These are phyloP conservation scores for Sebastes taczanowskii DNA, from an alignment of 2,797 vertebrate species.

Conservation along the genomic window DNA sequence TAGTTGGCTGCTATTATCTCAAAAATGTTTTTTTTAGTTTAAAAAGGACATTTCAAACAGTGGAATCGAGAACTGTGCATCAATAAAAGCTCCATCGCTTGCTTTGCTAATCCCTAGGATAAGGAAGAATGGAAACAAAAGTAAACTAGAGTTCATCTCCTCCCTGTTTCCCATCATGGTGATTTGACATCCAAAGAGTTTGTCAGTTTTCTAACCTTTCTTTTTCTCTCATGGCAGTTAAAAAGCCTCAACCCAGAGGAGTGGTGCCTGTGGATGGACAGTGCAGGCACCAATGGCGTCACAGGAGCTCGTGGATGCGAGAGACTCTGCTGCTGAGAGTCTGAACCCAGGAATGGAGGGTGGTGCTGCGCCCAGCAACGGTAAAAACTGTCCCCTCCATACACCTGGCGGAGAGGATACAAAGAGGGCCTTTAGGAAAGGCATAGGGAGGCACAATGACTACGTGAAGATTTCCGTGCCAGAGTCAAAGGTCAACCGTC, in stretches of 20 bases:
- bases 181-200: not conserved
- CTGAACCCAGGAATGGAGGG: constrained; percentile 84
- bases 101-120: constrained; percentile 14
- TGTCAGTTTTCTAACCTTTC: constrained; percentile 2
- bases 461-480: constrained; percentile 96
- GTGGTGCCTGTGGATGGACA: constrained; percentile 61
- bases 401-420: constrained; percentile 76
- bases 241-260: constrained; percentile 39
- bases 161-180: not conserved
- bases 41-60: constrained; percentile 5
- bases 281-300: constrained; percentile 70
- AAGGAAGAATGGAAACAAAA: constrained; percentile 4
- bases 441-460: constrained; percentile 89
- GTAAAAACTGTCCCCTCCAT: constrained; percentile 80
- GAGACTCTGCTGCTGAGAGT: constrained; percentile 84
- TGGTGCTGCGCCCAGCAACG: constrained; percentile 67
- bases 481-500: constrained; percentile 85
- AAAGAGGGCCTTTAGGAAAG: constrained; percentile 89
- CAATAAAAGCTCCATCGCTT: constrained; percentile 8
- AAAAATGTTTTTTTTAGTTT: constrained; percentile 20
- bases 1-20: not conserved
- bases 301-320: constrained; percentile 70
- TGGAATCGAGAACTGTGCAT: constrained; percentile 2
- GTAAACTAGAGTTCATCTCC: constrained; percentile 7
- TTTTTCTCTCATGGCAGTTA: constrained; percentile 39